Percentiles rank a stretch among this genome's conserved stretches.
Conservation (phyloP, 2,797 vertebrate genomes). For the Menidia menidia region DNA sequence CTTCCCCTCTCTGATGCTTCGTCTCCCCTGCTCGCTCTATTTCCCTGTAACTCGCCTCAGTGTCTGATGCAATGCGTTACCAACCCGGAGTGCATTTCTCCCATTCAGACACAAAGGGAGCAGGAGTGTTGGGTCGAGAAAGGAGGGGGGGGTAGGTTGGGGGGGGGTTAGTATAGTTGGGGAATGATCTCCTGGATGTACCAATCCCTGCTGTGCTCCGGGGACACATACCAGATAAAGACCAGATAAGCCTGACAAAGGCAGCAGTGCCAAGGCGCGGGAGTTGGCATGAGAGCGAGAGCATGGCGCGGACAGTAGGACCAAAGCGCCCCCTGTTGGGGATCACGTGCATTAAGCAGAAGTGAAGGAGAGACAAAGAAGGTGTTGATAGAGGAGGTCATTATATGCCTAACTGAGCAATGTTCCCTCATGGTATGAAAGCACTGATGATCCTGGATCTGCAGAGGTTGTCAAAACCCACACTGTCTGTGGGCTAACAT, state of each 20-base stretch:
- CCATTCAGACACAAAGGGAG: slow-evolving; percentile 83
- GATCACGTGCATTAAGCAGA: slow-evolving; percentile 40
- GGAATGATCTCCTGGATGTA: slow-evolving; percentile 73
- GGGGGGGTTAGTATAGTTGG: slow-evolving; percentile 18
- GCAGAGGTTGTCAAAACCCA: slow-evolving; percentile 48
- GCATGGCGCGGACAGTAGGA: slow-evolving; percentile 41
- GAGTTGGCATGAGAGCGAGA: slow-evolving; percentile 54
- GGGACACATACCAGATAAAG: slow-evolving; percentile 74
- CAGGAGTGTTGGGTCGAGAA: slow-evolving; percentile 55
- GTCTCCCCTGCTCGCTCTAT: slow-evolving; percentile 44
- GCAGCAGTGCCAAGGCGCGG: slow-evolving; percentile 54
- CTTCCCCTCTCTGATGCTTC: slow-evolving; percentile 35
- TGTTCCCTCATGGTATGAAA: slow-evolving; percentile 59
- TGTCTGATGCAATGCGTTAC: slow-evolving; percentile 85
- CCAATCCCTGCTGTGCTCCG: slow-evolving; percentile 67
- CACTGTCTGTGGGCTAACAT: slow-evolving; percentile 45
- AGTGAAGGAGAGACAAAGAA: slow-evolving; percentile 74
- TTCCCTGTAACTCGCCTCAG: slow-evolving; percentile 60
- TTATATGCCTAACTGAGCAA: slow-evolving; percentile 58
- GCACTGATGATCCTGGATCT: slow-evolving; percentile 49
- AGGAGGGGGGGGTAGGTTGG: slow-evolving; percentile 6
- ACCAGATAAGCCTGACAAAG: slow-evolving; percentile 75
- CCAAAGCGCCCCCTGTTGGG: slow-evolving; percentile 73
- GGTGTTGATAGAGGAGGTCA: slow-evolving; percentile 67
- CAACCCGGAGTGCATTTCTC: slow-evolving; percentile 77